Evolutionary conservation across 2,888 invertebrate species (phyloP).

Genomic region (Tetropium fuscum): DNA sequence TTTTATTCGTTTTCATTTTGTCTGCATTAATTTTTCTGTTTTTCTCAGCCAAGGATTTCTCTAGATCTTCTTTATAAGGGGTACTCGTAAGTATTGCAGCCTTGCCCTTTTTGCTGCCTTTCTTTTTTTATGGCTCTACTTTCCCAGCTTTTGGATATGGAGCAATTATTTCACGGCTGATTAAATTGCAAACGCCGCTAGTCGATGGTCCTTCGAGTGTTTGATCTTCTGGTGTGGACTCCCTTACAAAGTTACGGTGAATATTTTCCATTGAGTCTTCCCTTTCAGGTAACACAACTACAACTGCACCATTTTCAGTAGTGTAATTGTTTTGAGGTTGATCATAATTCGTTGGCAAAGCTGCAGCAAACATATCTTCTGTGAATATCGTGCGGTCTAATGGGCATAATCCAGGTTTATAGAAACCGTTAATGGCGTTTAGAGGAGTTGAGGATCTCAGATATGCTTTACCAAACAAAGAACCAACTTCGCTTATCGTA

Average conservation of each 20-base stretch:
- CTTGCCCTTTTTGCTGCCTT: slow-evolving; percentile 14
- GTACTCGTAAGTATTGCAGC: slow-evolving; percentile 12
- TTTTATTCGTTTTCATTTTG: slow-evolving; percentile 13
- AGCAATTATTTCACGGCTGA: slow-evolving; percentile 17
- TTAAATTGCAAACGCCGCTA: slow-evolving; percentile 17
- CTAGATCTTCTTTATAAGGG: slow-evolving; percentile 9
- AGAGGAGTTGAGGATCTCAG: slow-evolving; percentile 43
- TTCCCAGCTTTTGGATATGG: slow-evolving; percentile 20
- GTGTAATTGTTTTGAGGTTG: slow-evolving; percentile 15
- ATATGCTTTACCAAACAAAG: slow-evolving; percentile 45
- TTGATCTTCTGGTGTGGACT: slow-evolving; percentile 8
- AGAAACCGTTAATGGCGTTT: slow-evolving; percentile 52
- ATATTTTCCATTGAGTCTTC: neutral
- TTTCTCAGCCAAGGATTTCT: slow-evolving; percentile 8
- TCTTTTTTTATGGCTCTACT: slow-evolving; percentile 16
- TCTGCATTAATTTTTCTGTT: slow-evolving; percentile 22
- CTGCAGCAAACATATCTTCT: slow-evolving; percentile 16
- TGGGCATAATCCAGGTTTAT: slow-evolving; percentile 41
- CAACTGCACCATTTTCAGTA: slow-evolving; percentile 11
- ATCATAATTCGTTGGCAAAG: slow-evolving; percentile 16
- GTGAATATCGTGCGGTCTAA: slow-evolving; percentile 14
- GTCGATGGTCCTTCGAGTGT: slow-evolving; percentile 10
- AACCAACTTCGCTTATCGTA: slow-evolving; percentile 44
- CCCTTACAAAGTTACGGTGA: slow-evolving; percentile 33
- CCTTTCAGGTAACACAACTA: slow-evolving; percentile 6